phyloP scores from a whole-genome alignment of 1,140 invertebrate species.

The Caenorhabditis elegans region DNA sequence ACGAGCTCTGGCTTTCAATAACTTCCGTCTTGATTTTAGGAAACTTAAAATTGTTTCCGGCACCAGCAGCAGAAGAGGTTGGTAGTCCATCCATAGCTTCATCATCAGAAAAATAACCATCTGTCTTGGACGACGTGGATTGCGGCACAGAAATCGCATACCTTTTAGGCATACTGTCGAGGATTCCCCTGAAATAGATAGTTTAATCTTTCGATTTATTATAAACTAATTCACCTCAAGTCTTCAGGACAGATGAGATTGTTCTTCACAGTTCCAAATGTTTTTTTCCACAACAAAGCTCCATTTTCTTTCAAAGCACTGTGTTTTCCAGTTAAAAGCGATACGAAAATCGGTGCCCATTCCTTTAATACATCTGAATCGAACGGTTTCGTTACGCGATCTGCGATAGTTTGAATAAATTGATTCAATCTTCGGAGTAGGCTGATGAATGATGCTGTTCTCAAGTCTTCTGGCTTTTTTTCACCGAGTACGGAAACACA shows the following conservation, averaged over 20 bases:
- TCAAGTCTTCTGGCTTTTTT: neutral
- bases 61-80: neutral
- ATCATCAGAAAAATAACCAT: neutral
- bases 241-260: neutral
- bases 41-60: too few species aligned
- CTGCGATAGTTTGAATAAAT: neutral
- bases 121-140: too few species aligned
- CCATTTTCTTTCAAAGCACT: neutral
- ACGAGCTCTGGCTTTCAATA: neutral
- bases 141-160: neutral
- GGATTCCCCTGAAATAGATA: neutral
- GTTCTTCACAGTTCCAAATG: neutral
- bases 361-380: neutral
- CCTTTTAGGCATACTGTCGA: neutral
- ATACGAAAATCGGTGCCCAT: neutral
- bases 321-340: neutral
- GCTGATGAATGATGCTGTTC: too few species aligned
- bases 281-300: neutral
- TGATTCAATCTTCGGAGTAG: neutral
- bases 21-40: neutral
- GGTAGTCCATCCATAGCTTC: neutral
- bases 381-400: neutral
- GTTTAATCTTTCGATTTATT: rapidly evolving
- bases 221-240: neutral
- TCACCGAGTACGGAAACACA: neutral